These are phyloP conservation scores for Acronicta psi DNA, from an alignment of 2,888 invertebrate genomes.

Conservation along the genomic window DNA sequence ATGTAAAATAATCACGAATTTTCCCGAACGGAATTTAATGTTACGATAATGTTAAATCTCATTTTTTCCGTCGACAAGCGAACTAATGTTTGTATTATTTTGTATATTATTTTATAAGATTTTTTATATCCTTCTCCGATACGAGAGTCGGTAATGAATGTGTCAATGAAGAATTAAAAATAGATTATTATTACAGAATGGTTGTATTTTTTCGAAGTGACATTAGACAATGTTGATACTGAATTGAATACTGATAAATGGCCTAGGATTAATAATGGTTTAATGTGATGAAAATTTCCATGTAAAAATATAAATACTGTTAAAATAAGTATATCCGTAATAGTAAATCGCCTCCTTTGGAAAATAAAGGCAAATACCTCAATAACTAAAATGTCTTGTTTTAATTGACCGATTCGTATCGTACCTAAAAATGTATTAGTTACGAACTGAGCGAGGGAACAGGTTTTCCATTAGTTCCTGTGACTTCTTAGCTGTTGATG, in stretches of 20 bases:
- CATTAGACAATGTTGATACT: constrained; percentile 83
- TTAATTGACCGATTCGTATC: constrained; percentile 66
- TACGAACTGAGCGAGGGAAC: constrained; percentile 32
- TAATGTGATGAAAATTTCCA: constrained; percentile 88
- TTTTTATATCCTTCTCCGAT: constrained; percentile 78
- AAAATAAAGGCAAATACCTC: constrained; percentile 88
- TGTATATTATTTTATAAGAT: constrained; percentile 88
- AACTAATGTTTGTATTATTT: constrained; percentile 88
- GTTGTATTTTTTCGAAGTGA: constrained; percentile 87
- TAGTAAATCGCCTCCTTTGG: constrained; percentile 87
- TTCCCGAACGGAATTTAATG: constrained; percentile 76
- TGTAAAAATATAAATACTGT: constrained; percentile 89
- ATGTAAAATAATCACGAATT: constrained; percentile 82
- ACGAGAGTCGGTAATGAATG: constrained; percentile 65
- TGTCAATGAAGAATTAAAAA: constrained; percentile 77
- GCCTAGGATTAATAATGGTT: constrained; percentile 85
- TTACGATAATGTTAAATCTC: constrained; percentile 83
- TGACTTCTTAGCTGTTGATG: constrained; percentile 24
- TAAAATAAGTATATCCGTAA: constrained; percentile 86
- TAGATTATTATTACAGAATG: constrained; percentile 81
- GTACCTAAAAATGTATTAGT: constrained; percentile 40
- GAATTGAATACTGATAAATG: constrained; percentile 84
- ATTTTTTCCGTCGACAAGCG: constrained; percentile 76
- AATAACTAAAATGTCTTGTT: constrained; percentile 81
- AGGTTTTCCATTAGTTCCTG: constrained; percentile 44